Conservation (phyloP, 2,113 vertebrate genomes). For the Dolichallabes microphthalmus region DNA sequence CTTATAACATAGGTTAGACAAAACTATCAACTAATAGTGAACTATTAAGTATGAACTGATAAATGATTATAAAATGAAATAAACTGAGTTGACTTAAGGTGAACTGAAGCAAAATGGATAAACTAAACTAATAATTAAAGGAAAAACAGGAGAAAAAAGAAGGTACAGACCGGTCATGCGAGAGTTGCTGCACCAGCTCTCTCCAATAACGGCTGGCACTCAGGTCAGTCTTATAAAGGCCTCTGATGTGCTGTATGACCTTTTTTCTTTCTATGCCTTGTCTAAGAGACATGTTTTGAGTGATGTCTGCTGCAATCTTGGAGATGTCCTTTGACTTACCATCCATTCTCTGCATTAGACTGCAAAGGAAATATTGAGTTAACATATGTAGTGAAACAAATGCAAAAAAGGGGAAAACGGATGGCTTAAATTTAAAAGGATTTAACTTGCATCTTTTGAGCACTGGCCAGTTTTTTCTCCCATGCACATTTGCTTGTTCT, state of each 20-base stretch:
- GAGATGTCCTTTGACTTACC: slow-evolving; percentile 94
- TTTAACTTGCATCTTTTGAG: slow-evolving; percentile 81
- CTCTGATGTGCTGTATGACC: slow-evolving; percentile 94
- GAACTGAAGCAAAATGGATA: neutral
- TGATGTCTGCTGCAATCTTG: slow-evolving; percentile 94
- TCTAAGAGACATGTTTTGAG: slow-evolving; percentile 89
- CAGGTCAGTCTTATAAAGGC: slow-evolving; percentile 90
- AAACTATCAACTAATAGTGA: neutral
- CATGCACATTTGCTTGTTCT: slow-evolving; percentile 83
- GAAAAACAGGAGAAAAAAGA: neutral
- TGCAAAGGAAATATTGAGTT: slow-evolving; percentile 54
- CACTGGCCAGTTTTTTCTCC: slow-evolving; percentile 88
- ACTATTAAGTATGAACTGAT: neutral
- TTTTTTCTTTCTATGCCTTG: slow-evolving; percentile 97
- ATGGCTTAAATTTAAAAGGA: neutral
- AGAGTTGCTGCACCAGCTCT: slow-evolving; percentile 92
- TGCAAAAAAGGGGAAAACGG: neutral
- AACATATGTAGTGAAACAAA: neutral
- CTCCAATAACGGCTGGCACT: slow-evolving; percentile 96
- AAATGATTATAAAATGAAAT: neutral
- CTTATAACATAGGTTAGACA: neutral
- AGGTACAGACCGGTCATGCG: slow-evolving; percentile 84
- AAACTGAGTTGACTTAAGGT: neutral
- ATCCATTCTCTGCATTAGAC: slow-evolving; percentile 93
- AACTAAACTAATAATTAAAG: neutral